Base-by-base conservation (phyloP, 2,113 vertebrate species). In the Toxotes jaculatrix region DNA sequence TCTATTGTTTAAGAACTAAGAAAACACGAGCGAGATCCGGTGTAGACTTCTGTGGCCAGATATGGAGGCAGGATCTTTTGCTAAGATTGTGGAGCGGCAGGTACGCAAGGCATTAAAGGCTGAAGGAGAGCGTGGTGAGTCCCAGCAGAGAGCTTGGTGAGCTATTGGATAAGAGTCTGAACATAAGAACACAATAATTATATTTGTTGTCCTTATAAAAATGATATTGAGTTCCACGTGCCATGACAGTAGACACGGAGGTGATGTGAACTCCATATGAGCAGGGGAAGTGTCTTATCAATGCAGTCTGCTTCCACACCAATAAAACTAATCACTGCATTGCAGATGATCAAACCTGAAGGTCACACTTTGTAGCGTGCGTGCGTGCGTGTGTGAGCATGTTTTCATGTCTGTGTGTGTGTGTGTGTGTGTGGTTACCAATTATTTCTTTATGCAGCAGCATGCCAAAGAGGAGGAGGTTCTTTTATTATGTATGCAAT, bases 291-390 rank as follows among this genome's bases (percentile, higher is more conserved):
- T 65, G 36, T 61, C 60, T 78, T 74, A 83, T 80, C 68, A 76
- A 73, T 71, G 65, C 64, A 64, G 68, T 31, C 68, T 80, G 75
- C 65, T 74, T 81, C 74, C 34, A 86, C 79, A 81, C 78, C 78
- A 87, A 89, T 88, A 85, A 83, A 84, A 86, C 83, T 83, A 89
- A 93, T 93, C 83, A 83, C 93, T 90, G 90, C 92, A 93, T 82
- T 92, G 92, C 91, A 93, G 91, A 88, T 89, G 79, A 90, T 92
- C 83, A 89, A 83, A 91, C 65, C 74, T 90, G 88, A 93, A 93
- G 91, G 90, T 94, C 88, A 91, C 64, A 80, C 63, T 21, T 84
- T 85, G 56, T 57, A 23, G 45, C 64, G 80, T 55, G 45, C 59
- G 56, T n/a, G n/a, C 75, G 67, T 40, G 56, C n/a, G 66, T 69